A percentile compares a stretch with the other conserved stretches of the same genome.
Conservation (phyloP, 2,888 invertebrate genomes). For the Thyatira batis region DNA sequence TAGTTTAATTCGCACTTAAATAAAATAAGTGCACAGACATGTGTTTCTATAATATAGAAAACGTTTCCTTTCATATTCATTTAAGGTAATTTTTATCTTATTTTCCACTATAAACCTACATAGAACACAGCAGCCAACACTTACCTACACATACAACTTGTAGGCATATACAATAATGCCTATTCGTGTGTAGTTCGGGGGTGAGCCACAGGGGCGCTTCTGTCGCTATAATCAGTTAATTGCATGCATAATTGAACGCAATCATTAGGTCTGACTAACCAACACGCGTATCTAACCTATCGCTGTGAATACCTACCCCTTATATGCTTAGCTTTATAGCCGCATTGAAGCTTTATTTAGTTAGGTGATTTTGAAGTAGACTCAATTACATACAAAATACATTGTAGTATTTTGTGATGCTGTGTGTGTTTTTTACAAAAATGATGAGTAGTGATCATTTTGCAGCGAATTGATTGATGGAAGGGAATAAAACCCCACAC, state of each 20-base stretch:
- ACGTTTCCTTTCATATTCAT: neutral
- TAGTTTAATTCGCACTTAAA: no score
- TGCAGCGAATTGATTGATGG: no score
- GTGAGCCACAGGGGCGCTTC: conserved; percentile 32
- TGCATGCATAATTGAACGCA: conserved; percentile 76
- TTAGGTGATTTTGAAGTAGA: no score
- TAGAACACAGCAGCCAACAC: neutral
- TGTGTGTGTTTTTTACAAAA: no score
- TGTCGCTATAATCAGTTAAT: conserved; percentile 80
- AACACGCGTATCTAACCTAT: conserved; percentile 8
- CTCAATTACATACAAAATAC: no score
- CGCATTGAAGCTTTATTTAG: no score
- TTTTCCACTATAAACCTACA: no score
- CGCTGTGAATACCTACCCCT: neutral
- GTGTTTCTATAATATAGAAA: neutral
- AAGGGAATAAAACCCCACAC: no score
- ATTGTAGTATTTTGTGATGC: no score
- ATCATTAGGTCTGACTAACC: conserved; percentile 50
- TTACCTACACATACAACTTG: conserved; percentile 2
- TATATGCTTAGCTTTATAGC: neutral
- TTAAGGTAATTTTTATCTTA: neutral
- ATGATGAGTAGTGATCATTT: no score
- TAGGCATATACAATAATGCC: conserved; percentile 8
- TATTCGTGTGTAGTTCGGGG: conserved; percentile 16
- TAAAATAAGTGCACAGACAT: no score